phyloP scores from a whole-genome alignment of 2,797 vertebrate genomes.

The Sorex maritimensis region DNA sequence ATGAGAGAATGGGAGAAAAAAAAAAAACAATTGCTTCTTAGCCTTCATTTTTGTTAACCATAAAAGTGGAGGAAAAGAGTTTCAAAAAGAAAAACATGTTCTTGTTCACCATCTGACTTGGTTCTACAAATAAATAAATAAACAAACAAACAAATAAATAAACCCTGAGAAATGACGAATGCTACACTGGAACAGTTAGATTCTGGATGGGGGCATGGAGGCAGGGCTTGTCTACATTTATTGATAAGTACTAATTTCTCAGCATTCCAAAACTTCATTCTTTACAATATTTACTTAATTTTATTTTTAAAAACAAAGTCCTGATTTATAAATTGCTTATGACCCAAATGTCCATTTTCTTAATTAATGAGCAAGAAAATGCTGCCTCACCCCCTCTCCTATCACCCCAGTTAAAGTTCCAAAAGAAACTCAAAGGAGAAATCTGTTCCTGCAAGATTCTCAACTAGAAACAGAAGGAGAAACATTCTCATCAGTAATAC shows the following conservation, averaged over 20 bases:
- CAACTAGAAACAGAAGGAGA: conserved; percentile 71
- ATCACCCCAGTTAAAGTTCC: conserved; percentile 4
- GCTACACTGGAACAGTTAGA: not conserved
- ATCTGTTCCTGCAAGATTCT: conserved; percentile 76
- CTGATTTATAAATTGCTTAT: not conserved
- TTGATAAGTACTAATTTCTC: conserved; percentile 31
- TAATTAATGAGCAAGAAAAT: conserved; percentile 23
- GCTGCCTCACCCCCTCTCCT: not conserved
- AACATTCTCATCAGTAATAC: conserved; percentile 76
- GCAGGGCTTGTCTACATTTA: not conserved
- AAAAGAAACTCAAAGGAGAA: conserved; percentile 74
- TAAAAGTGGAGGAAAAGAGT: not conserved
- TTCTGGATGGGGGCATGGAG: rapidly evolving
- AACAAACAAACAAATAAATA: not conserved
- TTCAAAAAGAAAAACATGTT: conserved; percentile 34
- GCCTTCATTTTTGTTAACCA: conserved; percentile 14
- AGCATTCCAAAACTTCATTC: not conserved
- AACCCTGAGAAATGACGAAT: not conserved
- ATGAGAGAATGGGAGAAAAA: not conserved
- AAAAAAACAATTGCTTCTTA: not conserved
- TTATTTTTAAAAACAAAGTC: not conserved
- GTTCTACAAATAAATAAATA: not conserved
- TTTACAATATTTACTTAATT: not conserved
- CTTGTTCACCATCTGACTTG: not conserved
- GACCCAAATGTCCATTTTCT: conserved; percentile 32